Base-by-base conservation (phyloP, 2,113 vertebrate genomes). In the Dasyurus viverrinus region DNA sequence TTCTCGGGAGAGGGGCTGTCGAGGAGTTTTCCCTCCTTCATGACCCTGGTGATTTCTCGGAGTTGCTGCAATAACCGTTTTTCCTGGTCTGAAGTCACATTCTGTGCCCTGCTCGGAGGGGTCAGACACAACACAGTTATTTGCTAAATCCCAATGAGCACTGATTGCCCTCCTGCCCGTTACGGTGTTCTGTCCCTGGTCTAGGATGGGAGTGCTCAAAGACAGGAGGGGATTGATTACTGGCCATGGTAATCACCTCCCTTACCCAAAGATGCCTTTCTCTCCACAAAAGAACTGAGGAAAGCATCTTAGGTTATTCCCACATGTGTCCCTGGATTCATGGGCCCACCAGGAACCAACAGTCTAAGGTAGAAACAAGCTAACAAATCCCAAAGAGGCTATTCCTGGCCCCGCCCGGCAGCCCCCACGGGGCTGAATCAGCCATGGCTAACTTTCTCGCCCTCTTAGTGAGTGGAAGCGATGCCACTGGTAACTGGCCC, bases 21-120 rank as follows among this genome's bases (percentile, higher is more conserved):
- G 97, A 99, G 92, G 95, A 99, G 98, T 95, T 99, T 99, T 27
- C 99, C 99, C 98, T 99, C 99, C 98, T 99, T 99, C 99, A 99
- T 99, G 96, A 99, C 99, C n/a, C 99, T 99, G 1, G 99, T 99
- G 95, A 99, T 99, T 98, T 99, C 99, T 90, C 99, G 98, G 96
- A 99, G 99, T 96, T 99, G 99, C 96, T 99, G 98, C 95, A 99
- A 99, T 93, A 99, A 97, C 52, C 94, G 99, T 98, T 99, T 99
- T 98, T 99, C 99, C 97, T 99, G 99, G 91, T 99, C 99, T 50
- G 98, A 98, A 89, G 98, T 99, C 97, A 99, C 99, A 26, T 98
- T 98, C 95, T 98, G 98, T 91, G 97, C 94, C 97, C 98, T 99
- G 98, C 96, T 97, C 93, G 92, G 90, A 97, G 96, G 97, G 96